Evolutionary conservation across 2,888 invertebrate genomes (phyloP), one percentile per base, ranked within the genome.

Genomic region (Melanotus villosus): DNA sequence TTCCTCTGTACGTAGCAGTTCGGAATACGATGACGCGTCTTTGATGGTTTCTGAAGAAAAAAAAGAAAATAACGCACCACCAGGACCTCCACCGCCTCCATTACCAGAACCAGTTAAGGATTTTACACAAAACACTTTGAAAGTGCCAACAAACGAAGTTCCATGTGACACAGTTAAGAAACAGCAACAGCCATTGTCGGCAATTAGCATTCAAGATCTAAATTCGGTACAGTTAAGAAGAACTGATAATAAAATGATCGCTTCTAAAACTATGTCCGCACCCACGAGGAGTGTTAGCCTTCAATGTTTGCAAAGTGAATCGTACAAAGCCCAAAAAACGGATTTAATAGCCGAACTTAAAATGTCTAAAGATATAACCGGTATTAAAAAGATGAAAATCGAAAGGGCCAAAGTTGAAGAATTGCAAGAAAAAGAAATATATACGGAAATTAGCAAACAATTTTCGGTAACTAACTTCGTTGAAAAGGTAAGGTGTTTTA

Each of bases 261-360:
- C 93, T 10, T 88, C 92, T 1, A 95, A 95, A 83, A 94, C 94
- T 0, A 88, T 94, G 77, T 94, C 94, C n/a, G 93, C 94, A n/a
- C 88, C 88, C 2, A 89, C 90, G 0, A 87, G 93, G 62, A 93
- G 93, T 77, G 89, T 93, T 79, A 93, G 93, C 79, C 88, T 94
- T 83, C 92, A 92, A 82, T 91, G 92, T 77, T 83, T 92, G 36
- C 88, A 91, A 64, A 89, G 88, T 67, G 93, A 93, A 72, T 89
- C 91, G 47, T 94, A 91, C 85, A 87, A 91, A 77, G 89, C 89
- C 57, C 92, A 90, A 73, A 95, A 95, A 84, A 93, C 92, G 21
- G 95, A 96, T 83, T 86, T 97, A 52, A 97, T 97, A 73, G 96
- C 96, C 50, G 97, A 97, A 81, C 85, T 97, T 70, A 97, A 97